phyloP scores from a whole-genome alignment of 1,140 invertebrate species.

The Diorhabda elongata region DNA sequence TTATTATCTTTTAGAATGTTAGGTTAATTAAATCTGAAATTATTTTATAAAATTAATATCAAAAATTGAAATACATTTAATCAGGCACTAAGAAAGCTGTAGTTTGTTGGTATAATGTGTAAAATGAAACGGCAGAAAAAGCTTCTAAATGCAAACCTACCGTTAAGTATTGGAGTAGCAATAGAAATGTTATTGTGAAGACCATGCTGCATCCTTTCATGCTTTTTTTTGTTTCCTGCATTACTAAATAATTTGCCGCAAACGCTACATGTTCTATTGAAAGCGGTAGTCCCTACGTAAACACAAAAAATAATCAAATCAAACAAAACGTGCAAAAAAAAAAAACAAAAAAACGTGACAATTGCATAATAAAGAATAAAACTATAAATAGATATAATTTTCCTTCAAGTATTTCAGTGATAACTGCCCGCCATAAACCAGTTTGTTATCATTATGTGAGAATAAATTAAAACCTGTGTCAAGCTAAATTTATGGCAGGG shows the following conservation, averaged over 20 bases:
- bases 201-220: constrained; percentile 22
- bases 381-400: background rate
- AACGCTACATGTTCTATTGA: constrained; percentile 23
- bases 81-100: no score
- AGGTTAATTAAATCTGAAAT: no score
- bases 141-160: background rate
- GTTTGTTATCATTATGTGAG: no score
- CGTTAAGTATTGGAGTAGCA: background rate
- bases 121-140: no score
- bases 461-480: no score
- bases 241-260: constrained; percentile 34
- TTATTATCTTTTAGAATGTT: no score
- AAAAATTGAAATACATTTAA: no score
- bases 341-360: background rate
- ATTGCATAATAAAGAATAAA: background rate
- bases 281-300: constrained; percentile 9
- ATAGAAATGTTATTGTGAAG: constrained; percentile 9
- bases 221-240: constrained; percentile 27
- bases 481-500: no score
- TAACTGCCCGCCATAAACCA: no score
- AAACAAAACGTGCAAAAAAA: constrained; percentile 5
- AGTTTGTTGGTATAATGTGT: no score
- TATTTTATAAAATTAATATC: no score
- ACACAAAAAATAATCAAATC: constrained; percentile 9
- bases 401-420: no score